Evolutionary conservation across 2,888 invertebrate species (phyloP).

Genomic region (Diploptera punctata): DNA sequence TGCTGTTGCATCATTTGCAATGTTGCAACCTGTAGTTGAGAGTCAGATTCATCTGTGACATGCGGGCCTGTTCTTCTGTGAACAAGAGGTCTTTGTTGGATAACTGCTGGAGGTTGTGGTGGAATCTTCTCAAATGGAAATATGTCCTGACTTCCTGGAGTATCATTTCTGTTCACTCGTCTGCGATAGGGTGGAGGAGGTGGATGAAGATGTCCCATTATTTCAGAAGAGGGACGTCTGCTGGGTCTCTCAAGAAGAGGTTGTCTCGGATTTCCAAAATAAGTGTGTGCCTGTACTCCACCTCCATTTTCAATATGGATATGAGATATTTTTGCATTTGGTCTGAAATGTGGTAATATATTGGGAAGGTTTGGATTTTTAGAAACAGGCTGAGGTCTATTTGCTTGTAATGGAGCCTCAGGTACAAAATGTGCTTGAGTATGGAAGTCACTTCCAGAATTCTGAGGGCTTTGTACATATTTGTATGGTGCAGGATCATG

Average conservation of each 20-base stretch:
- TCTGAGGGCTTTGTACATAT: neutral
- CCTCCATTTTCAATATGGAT: conserved; percentile 51
- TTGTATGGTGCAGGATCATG: conserved; percentile 1
- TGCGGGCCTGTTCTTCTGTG: conserved; percentile 39
- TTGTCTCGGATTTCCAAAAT: conserved; percentile 34
- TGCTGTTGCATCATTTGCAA: conserved; percentile 71
- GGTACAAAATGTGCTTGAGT: neutral
- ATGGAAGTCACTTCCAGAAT: neutral
- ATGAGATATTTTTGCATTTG: conserved; percentile 65
- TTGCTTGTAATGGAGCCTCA: conserved; percentile 12
- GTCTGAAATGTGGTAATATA: conserved; percentile 74
- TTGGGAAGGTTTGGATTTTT: conserved; percentile 60
- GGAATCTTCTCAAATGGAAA: conserved; percentile 45
- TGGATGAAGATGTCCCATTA: conserved; percentile 58
- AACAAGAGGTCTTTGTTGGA: conserved; percentile 52
- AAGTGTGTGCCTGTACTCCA: conserved; percentile 10
- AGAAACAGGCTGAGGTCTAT: neutral
- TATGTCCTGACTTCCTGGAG: conserved; percentile 40
- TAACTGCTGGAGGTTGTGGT: conserved; percentile 57
- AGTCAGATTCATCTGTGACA: neutral
- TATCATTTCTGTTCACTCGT: conserved; percentile 49
- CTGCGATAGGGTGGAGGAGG: conserved; percentile 55
- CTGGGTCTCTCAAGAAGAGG: conserved; percentile 32
- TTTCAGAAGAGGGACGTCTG: conserved; percentile 17
- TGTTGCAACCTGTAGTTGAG: conserved; percentile 64